phyloP scores from a whole-genome alignment of 2,797 vertebrate genomes.

The Centropyge bicolor region DNA sequence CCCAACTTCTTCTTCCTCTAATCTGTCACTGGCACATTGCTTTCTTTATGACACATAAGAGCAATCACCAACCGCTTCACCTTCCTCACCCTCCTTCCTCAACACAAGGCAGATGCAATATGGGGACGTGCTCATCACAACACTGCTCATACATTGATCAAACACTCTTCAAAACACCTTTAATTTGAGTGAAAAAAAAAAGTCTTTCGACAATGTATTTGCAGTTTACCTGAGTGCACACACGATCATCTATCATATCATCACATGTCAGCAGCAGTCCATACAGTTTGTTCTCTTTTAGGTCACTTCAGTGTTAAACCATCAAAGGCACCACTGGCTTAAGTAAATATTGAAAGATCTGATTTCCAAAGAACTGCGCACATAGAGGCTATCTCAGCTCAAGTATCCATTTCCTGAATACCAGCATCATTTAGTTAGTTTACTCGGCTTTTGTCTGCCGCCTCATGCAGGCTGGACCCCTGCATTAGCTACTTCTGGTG shows the following conservation, averaged over 20 bases:
- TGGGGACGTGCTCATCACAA: not conserved
- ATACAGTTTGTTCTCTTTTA: slow-evolving; percentile 35
- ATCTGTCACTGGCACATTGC: not conserved
- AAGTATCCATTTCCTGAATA: slow-evolving; percentile 64
- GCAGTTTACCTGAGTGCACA: too few relatives aligned
- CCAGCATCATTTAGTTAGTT: slow-evolving; percentile 47
- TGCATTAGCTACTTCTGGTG: slow-evolving; percentile 42
- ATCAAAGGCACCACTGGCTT: slow-evolving; percentile 45
- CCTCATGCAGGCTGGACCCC: slow-evolving; percentile 44
- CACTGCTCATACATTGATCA: too few relatives aligned
- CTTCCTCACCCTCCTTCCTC: too few relatives aligned
- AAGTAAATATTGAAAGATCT: slow-evolving; percentile 58
- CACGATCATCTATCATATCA: not conserved
- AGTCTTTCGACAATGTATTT: too few relatives aligned
- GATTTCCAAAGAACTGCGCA: slow-evolving; percentile 46
- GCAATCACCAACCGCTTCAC: not conserved
- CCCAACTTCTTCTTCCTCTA: not conserved
- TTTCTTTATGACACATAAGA: not conserved
- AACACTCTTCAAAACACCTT: too few relatives aligned
- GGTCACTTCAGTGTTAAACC: slow-evolving; percentile 5
- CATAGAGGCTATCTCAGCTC: slow-evolving; percentile 34
- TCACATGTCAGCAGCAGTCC: not conserved
- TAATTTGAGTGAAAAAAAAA: too few relatives aligned
- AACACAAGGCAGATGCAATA: not conserved
- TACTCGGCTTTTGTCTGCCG: slow-evolving; percentile 43